Percentiles rank a stretch among this genome's conserved stretches.
Evolutionary conservation across 2,113 vertebrate species (phyloP).

Genomic region (Pluvialis apricaria): DNA sequence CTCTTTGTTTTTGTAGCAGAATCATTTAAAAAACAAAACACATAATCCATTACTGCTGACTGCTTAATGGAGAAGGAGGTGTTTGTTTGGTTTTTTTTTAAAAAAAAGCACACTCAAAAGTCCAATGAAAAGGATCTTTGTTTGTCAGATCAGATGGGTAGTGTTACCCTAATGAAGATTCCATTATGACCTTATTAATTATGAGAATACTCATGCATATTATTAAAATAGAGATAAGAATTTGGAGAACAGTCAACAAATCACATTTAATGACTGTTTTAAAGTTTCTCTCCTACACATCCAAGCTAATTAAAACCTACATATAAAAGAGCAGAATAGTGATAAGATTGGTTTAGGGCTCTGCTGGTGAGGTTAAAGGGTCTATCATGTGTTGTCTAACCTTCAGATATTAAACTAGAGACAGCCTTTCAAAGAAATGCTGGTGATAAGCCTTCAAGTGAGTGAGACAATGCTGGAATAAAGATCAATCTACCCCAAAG

Average conservation of each 20-base stretch:
- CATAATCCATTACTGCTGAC: not conserved
- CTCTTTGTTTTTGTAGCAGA: constrained; percentile 4
- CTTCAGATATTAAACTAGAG: constrained; percentile 49
- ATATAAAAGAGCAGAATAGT: not conserved
- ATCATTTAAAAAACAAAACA: constrained; percentile 7
- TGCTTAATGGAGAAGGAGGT: not conserved
- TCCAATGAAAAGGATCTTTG: not conserved
- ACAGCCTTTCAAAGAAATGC: constrained; percentile 51
- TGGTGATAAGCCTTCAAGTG: not conserved
- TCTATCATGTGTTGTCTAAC: not conserved
- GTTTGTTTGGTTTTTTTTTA: not conserved
- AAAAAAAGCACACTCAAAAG: not conserved
- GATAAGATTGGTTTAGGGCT: not conserved
- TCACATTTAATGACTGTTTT: not conserved
- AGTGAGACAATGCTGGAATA: constrained; percentile 22
- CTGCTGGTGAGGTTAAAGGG: not conserved
- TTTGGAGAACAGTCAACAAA: constrained; percentile 11
- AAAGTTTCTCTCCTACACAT: constrained; percentile 10
- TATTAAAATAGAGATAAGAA: constrained; percentile 17
- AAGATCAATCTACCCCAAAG: constrained; percentile 37
- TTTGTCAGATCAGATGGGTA: not conserved
- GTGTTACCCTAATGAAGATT: not conserved
- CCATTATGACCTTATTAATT: constrained; percentile 1
- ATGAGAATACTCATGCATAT: not conserved
- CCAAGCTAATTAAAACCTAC: constrained; percentile 43